Evolutionary conservation across 2,797 vertebrate species (phyloP).

Genomic region (Dendrocincla tyrannina): DNA sequence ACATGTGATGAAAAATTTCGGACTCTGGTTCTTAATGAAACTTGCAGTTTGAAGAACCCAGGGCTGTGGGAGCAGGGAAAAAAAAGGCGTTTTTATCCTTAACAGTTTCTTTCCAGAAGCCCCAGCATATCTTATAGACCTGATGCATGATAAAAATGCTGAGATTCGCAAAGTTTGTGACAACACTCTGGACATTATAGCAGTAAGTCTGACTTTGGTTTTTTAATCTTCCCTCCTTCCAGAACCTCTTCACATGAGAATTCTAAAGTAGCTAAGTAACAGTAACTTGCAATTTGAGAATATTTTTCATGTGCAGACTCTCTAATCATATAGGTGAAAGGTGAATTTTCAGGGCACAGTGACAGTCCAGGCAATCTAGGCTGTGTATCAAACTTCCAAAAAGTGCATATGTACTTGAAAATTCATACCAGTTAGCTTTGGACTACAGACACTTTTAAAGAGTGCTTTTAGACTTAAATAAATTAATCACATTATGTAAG

Average conservation of each 20-base stretch:
- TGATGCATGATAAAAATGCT: constrained; percentile 92
- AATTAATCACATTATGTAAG: background rate
- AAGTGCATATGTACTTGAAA: background rate
- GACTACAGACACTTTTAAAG: background rate
- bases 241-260: background rate
- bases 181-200: constrained; percentile 92
- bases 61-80: background rate
- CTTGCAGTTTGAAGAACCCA: background rate
- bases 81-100: constrained; percentile 61
- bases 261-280: background rate
- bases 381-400: background rate
- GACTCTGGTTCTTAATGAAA: background rate
- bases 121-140: constrained; percentile 89
- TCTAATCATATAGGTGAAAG: background rate
- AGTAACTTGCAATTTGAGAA: background rate
- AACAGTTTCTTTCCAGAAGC: constrained; percentile 80
- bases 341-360: background rate
- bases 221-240: background rate
- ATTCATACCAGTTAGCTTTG: background rate
- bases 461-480: background rate
- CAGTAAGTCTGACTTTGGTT: constrained; percentile 81
- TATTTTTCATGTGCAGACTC: background rate
- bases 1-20: background rate
- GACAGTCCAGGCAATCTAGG: background rate
- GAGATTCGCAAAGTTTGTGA: constrained; percentile 92